Percentiles rank a stretch among this genome's conserved stretches.
phyloP scores from a whole-genome alignment of 2,797 vertebrate genomes.

The Jordanella pulchra region DNA sequence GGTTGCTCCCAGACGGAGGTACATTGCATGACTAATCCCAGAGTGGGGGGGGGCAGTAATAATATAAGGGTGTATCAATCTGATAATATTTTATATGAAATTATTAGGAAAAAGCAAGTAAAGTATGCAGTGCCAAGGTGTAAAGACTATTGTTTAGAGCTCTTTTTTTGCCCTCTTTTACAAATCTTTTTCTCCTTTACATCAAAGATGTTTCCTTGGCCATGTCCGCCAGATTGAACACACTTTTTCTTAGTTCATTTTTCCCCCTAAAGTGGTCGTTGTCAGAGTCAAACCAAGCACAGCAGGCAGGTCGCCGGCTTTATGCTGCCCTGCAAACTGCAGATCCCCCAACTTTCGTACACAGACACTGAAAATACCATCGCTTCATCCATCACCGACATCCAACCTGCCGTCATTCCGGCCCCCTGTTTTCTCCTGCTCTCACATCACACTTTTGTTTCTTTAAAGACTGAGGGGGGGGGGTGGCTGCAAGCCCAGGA shows the following conservation, averaged over 20 bases:
- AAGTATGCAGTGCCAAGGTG: conserved; percentile 97
- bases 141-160: conserved; percentile 91
- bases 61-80: conserved; percentile 88
- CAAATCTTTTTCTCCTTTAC: conserved; percentile 78
- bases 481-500: conserved; percentile 68
- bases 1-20: conserved; percentile 86
- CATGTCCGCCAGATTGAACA: conserved; percentile 66
- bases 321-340: conserved; percentile 37
- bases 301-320: conserved; percentile 57
- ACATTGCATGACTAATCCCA: conserved; percentile 92
- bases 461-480: conserved; percentile 41
- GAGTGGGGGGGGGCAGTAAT: conserved; percentile 87
- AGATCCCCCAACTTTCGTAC: conserved; percentile 20
- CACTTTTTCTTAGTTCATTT: conserved; percentile 35
- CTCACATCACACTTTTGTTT: conserved; percentile 42
- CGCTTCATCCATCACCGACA: conserved; percentile 55
- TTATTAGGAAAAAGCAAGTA: conserved; percentile 74
- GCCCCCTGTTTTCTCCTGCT: conserved; percentile 65
- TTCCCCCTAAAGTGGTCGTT: conserved; percentile 42
- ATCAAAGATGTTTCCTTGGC: conserved; percentile 69
- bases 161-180: conserved; percentile 55
- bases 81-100: conserved; percentile 93
- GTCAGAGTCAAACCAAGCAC: conserved; percentile 68
- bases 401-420: conserved; percentile 50
- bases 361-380: conserved; percentile 43